phyloP scores from a whole-genome alignment of 2,113 vertebrate genomes.

The Cettia cetti region DNA sequence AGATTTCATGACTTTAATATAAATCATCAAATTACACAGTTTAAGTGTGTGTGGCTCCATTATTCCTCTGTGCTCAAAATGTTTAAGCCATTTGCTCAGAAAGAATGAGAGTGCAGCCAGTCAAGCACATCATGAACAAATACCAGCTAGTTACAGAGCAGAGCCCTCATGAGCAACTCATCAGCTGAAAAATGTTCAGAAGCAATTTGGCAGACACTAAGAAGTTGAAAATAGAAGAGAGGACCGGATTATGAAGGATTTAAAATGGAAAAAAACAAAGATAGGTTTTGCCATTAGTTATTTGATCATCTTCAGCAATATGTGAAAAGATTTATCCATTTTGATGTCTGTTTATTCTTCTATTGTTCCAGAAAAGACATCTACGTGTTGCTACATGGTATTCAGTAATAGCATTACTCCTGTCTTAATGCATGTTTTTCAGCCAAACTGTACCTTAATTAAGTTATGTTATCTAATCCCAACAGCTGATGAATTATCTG shows the following conservation, averaged over 20 bases:
- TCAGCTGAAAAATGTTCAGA: background rate
- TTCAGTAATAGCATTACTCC: background rate
- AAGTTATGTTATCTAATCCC: constrained; percentile 17
- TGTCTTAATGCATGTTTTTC: background rate
- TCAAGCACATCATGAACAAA: constrained; percentile 41
- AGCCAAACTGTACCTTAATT: constrained; percentile 39
- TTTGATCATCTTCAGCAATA: constrained; percentile 7
- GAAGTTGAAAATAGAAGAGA: background rate
- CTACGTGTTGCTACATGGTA: background rate
- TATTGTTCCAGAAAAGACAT: constrained; percentile 1
- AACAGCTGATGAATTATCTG: constrained; percentile 27
- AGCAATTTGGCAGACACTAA: constrained; percentile 23
- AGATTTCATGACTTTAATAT: background rate
- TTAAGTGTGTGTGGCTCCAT: background rate
- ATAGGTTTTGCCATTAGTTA: background rate
- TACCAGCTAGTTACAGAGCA: constrained; percentile 16
- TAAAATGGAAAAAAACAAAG: background rate
- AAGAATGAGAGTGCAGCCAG: constrained; percentile 8
- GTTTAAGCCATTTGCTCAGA: background rate
- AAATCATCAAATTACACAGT: background rate
- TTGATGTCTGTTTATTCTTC: constrained; percentile 16
- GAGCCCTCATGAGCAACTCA: background rate
- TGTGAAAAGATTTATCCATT: constrained; percentile 5
- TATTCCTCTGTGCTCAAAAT: constrained; percentile 9
- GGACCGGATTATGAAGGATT: background rate